Evolutionary conservation across 2,888 invertebrate species (phyloP).

Genomic region (Spilarctia lutea): DNA sequence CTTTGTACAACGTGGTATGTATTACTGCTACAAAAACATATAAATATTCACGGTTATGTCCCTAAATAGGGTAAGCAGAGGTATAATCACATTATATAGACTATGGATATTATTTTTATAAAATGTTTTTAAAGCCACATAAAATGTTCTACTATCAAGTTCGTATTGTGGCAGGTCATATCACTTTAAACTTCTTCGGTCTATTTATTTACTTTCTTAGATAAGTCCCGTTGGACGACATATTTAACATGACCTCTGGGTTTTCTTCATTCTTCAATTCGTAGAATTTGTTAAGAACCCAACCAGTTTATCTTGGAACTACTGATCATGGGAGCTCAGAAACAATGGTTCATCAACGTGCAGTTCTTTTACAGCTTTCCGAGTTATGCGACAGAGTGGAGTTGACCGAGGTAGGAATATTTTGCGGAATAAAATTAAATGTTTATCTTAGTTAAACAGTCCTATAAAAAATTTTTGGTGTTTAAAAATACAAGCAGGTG

Average conservation of each 20-base stretch:
- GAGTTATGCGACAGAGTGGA: not conserved
- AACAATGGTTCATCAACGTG: slow-evolving; percentile 34
- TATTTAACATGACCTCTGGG: slow-evolving; percentile 62
- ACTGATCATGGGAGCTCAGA: slow-evolving; percentile 37
- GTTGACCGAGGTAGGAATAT: not conserved
- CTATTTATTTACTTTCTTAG: slow-evolving; percentile 31
- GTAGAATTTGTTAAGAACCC: slow-evolving; percentile 55
- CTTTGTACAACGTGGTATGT: no score
- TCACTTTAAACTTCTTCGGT: slow-evolving; percentile 23
- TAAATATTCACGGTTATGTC: no score
- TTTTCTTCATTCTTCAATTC: slow-evolving; percentile 60
- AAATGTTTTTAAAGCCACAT: no score
- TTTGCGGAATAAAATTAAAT: no score
- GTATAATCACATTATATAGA: no score
- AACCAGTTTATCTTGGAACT: slow-evolving; percentile 45
- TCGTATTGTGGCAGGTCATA: slow-evolving; percentile 29
- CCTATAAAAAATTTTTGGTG: not conserved
- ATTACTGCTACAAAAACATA: no score
- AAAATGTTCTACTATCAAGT: not conserved
- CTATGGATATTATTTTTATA: not conserved
- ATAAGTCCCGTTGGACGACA: slow-evolving; percentile 65
- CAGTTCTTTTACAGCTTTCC: not conserved
- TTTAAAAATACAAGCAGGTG: not conserved
- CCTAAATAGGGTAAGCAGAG: no score
- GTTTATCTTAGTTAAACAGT: not conserved